Conservation (phyloP, 2,888 invertebrate species). For the Xylota sylvarum region DNA sequence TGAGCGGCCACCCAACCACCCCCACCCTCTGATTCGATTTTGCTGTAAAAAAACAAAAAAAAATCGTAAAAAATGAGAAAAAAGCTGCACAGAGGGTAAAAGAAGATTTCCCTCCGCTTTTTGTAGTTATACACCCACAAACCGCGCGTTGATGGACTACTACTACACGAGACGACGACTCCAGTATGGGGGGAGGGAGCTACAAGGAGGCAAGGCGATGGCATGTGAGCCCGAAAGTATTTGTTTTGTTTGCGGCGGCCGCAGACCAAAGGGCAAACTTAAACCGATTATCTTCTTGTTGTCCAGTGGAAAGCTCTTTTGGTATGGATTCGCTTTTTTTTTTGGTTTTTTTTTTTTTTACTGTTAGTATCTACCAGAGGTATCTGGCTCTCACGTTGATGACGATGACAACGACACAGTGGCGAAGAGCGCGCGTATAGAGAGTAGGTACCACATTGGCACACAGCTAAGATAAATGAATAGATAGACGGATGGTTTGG, state of each 20-base stretch:
- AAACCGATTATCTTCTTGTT: constrained; percentile 76
- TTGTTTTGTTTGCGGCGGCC: constrained; percentile 75
- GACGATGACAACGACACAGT: constrained; percentile 75
- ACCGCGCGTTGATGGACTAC: constrained; percentile 75
- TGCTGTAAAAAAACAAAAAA: constrained; percentile 48
- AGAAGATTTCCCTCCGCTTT: constrained; percentile 63
- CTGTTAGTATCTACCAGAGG: constrained; percentile 31
- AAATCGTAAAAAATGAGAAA: constrained; percentile 33
- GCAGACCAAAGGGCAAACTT: constrained; percentile 75
- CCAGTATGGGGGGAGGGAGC: background rate
- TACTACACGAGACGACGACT: constrained; percentile 16
- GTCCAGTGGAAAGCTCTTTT: constrained; percentile 72
- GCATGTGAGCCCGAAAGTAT: constrained; percentile 74
- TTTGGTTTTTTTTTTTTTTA: constrained; percentile 21
- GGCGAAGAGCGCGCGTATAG: constrained; percentile 38
- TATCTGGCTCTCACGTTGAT: constrained; percentile 71
- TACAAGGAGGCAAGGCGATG: constrained; percentile 24
- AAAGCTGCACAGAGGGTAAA: constrained; percentile 3
- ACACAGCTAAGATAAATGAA: constrained; percentile 56
- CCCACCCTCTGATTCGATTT: constrained; percentile 43
- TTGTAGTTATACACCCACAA: constrained; percentile 70
- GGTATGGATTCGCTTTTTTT: constrained; percentile 39
- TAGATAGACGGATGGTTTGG: constrained; percentile 35
- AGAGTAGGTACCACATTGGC: constrained; percentile 55
- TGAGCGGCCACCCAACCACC: constrained; percentile 1